Percentiles rank a stretch among this genome's conserved stretches.
These are phyloP conservation scores for Pteruthius melanotis DNA, from an alignment of 2,113 vertebrate genomes.

Conservation along the genomic window DNA sequence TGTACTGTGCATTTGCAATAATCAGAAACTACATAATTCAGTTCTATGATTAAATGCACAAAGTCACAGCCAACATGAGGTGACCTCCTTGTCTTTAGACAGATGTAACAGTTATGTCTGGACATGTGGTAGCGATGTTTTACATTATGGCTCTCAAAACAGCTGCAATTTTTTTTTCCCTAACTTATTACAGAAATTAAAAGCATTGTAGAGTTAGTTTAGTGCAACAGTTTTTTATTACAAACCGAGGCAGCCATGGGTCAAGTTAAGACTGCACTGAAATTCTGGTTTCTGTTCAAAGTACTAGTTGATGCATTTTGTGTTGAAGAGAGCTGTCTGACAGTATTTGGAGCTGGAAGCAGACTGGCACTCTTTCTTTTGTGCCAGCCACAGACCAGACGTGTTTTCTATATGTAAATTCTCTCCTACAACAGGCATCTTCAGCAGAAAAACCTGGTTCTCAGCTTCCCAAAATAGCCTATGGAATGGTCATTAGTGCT, in stretches of 20 bases:
- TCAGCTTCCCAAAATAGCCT: background rate
- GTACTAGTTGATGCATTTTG: background rate
- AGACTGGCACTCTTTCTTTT: background rate
- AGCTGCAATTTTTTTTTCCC: background rate
- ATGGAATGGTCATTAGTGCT: background rate
- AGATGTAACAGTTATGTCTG: background rate
- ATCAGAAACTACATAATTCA: background rate
- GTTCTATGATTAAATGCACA: background rate
- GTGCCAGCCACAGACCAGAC: background rate
- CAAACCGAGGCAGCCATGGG: background rate
- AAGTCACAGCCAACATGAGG: background rate
- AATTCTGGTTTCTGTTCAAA: background rate
- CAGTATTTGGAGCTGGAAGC: background rate
- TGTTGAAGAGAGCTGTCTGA: background rate
- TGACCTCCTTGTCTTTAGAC: background rate
- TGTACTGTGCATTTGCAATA: background rate
- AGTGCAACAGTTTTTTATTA: background rate
- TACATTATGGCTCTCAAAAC: background rate
- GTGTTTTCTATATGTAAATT: background rate
- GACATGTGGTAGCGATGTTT: background rate
- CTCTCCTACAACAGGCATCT: background rate
- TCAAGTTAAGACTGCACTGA: background rate
- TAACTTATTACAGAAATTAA: background rate
- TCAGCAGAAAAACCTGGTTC: background rate
- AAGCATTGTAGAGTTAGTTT: background rate